A percentile compares a stretch with the other conserved stretches of the same genome.
Conservation (phyloP, 2,888 invertebrate species). For the Chromoteleia sp. region DNA sequence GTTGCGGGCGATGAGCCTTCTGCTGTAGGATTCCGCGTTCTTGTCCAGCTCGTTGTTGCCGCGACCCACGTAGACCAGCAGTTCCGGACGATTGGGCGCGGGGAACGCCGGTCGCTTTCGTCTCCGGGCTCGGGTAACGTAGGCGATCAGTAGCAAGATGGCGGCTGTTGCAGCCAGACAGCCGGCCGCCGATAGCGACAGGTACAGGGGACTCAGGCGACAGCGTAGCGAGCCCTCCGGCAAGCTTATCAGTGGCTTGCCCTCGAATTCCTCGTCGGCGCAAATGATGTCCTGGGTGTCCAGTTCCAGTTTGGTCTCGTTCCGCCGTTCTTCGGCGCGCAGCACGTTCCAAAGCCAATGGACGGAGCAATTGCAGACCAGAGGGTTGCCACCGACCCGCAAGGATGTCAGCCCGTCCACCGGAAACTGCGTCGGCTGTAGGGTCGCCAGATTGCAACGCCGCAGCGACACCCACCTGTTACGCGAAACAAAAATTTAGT, state of each 20-base stretch:
- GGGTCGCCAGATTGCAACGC: slow-evolving; percentile 90
- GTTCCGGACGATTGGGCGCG: slow-evolving; percentile 81
- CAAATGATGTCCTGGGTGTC: slow-evolving; percentile 81
- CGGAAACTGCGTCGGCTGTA: slow-evolving; percentile 93
- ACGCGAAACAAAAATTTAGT: slow-evolving; percentile 42
- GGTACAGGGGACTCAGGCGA: slow-evolving; percentile 80
- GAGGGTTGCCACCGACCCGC: slow-evolving; percentile 92
- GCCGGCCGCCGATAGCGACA: slow-evolving; percentile 82
- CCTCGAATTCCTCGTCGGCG: slow-evolving; percentile 81
- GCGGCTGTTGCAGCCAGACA: slow-evolving; percentile 81
- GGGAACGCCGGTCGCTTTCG: slow-evolving; percentile 80
- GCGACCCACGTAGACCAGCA: slow-evolving; percentile 83
- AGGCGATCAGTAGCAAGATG: slow-evolving; percentile 81
- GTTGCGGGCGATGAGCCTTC: slow-evolving; percentile 78
- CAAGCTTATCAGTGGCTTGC: slow-evolving; percentile 80
- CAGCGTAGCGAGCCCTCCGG: slow-evolving; percentile 81
- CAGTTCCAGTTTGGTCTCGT: slow-evolving; percentile 82
- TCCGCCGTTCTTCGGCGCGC: slow-evolving; percentile 82
- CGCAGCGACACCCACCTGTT: slow-evolving; percentile 88
- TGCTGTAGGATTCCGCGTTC: slow-evolving; percentile 80
- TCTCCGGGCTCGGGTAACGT: slow-evolving; percentile 79
- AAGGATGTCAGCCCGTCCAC: slow-evolving; percentile 91
- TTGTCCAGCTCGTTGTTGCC: slow-evolving; percentile 79
- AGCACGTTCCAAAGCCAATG: slow-evolving; percentile 93
- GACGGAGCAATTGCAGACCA: slow-evolving; percentile 94